phyloP scores from a whole-genome alignment of 2,113 vertebrate genomes.

The Alaudala cheleensis region DNA sequence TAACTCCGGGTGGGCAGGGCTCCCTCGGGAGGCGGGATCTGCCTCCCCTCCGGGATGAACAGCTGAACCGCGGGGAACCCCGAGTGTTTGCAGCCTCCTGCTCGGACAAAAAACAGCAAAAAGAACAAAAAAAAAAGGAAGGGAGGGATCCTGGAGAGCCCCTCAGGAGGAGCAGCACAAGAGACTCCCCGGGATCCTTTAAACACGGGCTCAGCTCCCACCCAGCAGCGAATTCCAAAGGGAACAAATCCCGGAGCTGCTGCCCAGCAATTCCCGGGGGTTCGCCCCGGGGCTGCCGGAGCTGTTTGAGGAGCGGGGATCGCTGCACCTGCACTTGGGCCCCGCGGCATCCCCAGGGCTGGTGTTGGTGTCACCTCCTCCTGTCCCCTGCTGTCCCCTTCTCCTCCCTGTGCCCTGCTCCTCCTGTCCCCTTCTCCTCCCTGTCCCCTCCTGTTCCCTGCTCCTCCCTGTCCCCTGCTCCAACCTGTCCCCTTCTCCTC shows the following conservation, averaged over 20 bases:
- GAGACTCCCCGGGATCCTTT: neutral
- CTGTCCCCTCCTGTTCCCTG: too few species aligned
- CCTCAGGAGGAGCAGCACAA: neutral
- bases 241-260: neutral
- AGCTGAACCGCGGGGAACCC: conserved; percentile 57
- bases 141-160: neutral
- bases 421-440: too few species aligned
- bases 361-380: accelerated
- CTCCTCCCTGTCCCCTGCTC: too few species aligned
- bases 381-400: accelerated
- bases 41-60: neutral
- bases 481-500: too few species aligned
- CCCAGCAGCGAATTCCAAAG: neutral
- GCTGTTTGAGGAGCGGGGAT: neutral
- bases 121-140: neutral
- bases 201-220: neutral
- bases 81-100: conserved; percentile 55
- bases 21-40: neutral
- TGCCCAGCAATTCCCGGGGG: neutral
- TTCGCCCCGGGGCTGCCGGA: neutral
- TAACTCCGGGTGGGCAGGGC: neutral
- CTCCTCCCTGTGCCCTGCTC: too few species aligned
- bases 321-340: too few species aligned
- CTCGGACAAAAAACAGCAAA: conserved; percentile 16
- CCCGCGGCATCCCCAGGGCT: too few species aligned